These are phyloP conservation scores for Eospalax fontanierii DNA, from an alignment of 2,797 vertebrate genomes.

Conservation along the genomic window DNA sequence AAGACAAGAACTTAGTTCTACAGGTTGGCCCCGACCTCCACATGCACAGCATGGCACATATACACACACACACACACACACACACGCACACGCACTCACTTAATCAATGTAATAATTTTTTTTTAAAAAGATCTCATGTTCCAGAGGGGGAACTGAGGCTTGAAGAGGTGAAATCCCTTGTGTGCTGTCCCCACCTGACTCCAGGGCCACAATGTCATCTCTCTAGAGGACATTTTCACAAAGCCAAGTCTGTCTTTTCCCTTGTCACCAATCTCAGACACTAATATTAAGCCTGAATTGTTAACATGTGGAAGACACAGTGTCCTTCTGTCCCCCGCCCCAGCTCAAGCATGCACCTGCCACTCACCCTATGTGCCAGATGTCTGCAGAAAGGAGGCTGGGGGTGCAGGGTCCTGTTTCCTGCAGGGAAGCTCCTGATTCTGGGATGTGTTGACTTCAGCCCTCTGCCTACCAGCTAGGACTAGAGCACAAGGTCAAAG, in stretches of 20 bases:
- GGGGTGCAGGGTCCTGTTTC: background rate
- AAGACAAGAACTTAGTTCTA: background rate
- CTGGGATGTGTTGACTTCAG: constrained; percentile 42
- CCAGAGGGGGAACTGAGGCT: constrained; percentile 15
- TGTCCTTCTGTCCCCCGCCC: background rate
- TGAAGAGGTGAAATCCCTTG: background rate
- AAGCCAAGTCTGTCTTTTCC: background rate
- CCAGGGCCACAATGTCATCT: background rate
- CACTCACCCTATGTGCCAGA: constrained; percentile 62
- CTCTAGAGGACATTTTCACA: background rate
- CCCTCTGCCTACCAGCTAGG: background rate
- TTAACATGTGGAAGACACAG: background rate
- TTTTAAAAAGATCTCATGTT: background rate
- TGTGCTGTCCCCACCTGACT: background rate
- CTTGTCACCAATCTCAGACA: background rate
- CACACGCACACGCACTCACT: too few relatives aligned
- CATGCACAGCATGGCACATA: accelerated
- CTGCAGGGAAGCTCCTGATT: background rate
- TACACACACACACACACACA: too few relatives aligned
- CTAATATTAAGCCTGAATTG: background rate
- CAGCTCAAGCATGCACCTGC: background rate
- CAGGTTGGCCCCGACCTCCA: background rate
- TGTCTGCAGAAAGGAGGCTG: background rate
- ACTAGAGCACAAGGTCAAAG: constrained; percentile 76
- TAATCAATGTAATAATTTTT: too few relatives aligned